A percentile compares a stretch with the other conserved stretches of the same genome.
Conservation (phyloP, 2,888 invertebrate genomes). For the Campoplex capitator region DNA sequence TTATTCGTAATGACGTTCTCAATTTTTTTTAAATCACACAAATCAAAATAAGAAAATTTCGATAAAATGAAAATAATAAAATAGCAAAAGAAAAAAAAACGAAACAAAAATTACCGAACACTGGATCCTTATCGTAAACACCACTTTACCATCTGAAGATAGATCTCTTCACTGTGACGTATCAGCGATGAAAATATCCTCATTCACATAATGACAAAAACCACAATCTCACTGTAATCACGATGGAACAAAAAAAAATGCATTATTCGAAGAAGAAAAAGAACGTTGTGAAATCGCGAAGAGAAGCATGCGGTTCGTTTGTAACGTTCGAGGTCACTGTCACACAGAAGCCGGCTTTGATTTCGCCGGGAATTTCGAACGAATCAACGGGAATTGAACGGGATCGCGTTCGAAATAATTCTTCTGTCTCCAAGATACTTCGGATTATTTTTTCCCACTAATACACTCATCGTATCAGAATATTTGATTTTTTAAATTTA, state of each 20-base stretch:
- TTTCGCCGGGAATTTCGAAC: constrained; percentile 45
- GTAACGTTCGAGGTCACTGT: constrained; percentile 26
- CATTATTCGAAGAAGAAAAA: constrained; percentile 1
- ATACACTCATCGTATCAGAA: not conserved
- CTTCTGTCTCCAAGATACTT: not conserved
- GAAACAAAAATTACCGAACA: constrained; percentile 66
- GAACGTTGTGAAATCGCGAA: not conserved
- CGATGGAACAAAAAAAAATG: constrained; percentile 6
- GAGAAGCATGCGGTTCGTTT: constrained; percentile 6
- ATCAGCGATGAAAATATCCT: constrained; percentile 33
- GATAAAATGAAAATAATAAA: constrained; percentile 2
- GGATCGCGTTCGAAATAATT: not conserved
- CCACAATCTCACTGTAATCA: constrained; percentile 29
- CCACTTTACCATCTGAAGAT: constrained; percentile 71
- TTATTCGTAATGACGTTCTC: not conserved
- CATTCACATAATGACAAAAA: constrained; percentile 31
- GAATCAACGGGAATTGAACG: not conserved
- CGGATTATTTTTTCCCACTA: not conserved
- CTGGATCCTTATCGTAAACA: constrained; percentile 68
- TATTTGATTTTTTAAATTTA: not conserved
- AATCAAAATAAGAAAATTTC: not conserved
- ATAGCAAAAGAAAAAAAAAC: constrained; percentile 34
- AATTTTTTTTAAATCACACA: not conserved
- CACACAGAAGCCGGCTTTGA: constrained; percentile 26
- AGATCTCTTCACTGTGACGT: constrained; percentile 24